phyloP scores from a whole-genome alignment of 2,113 vertebrate genomes.

The Lophotis ruficrista region DNA sequence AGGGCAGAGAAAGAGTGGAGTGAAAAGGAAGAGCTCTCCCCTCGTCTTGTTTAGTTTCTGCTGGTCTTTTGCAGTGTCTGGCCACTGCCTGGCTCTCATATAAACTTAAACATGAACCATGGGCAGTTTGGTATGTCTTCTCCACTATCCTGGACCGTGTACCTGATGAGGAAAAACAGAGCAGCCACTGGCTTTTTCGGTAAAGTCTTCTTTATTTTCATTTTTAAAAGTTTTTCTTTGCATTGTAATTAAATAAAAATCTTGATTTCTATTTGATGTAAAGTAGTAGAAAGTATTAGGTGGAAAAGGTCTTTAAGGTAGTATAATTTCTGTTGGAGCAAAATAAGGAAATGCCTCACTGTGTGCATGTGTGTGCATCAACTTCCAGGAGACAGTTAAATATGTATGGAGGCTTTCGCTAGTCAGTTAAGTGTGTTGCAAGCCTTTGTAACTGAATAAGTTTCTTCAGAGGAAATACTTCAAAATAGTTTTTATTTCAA shows the following conservation, averaged over 20 bases:
- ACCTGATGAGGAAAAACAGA: conserved; percentile 80
- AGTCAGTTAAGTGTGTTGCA: background rate
- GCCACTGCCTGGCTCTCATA: background rate
- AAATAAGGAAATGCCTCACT: background rate
- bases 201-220: conserved; percentile 47
- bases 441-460: background rate
- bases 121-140: conserved; percentile 62
- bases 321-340: background rate
- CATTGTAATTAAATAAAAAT: background rate
- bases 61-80: background rate
- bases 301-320: background rate
- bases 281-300: background rate
- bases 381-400: background rate
- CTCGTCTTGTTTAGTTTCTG: background rate
- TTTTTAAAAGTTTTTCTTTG: background rate
- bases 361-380: background rate
- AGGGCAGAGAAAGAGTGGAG: background rate
- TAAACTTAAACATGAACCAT: conserved; percentile 70
- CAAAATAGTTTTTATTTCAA: background rate
- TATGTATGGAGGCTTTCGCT: rapidly evolving
- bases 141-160: conserved; percentile 79
- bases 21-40: conserved; percentile 16
- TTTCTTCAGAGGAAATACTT: conserved; percentile 9
- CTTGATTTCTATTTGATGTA: too few species aligned
- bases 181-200: conserved; percentile 66